These are phyloP conservation scores for Deroptyus accipitrinus DNA, from an alignment of 2,113 vertebrate species.

Conservation along the genomic window DNA sequence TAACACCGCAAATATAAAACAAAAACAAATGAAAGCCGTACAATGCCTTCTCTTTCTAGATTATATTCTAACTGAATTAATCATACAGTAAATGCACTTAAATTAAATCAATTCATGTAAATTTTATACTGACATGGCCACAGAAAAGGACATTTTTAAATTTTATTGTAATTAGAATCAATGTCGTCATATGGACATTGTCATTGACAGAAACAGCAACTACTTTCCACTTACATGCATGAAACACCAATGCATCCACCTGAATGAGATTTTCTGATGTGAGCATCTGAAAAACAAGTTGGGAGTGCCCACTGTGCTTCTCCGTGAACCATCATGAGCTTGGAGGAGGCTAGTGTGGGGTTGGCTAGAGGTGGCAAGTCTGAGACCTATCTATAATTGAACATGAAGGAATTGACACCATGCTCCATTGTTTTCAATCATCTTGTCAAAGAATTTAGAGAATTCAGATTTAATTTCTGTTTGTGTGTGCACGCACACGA, in stretches of 20 bases:
- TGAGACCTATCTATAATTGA: background rate
- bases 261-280: background rate
- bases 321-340: background rate
- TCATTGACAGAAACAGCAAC: background rate
- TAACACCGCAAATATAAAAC: background rate
- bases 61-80: background rate
- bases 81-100: background rate
- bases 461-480: background rate
- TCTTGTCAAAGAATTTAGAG: background rate
- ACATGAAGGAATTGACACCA: background rate
- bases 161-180: background rate
- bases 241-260: background rate
- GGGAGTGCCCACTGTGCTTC: background rate
- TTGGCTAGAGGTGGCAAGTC: background rate
- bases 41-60: background rate
- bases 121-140: background rate
- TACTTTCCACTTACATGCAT: background rate
- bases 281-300: background rate
- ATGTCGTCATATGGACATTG: background rate
- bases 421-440: background rate
- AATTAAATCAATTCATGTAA: background rate
- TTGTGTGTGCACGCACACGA: background rate
- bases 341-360: accelerated
- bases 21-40: background rate
- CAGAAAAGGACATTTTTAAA: background rate